These are phyloP conservation scores for Aythya baeri DNA, from an alignment of 2,113 vertebrate genomes.

Conservation along the genomic window DNA sequence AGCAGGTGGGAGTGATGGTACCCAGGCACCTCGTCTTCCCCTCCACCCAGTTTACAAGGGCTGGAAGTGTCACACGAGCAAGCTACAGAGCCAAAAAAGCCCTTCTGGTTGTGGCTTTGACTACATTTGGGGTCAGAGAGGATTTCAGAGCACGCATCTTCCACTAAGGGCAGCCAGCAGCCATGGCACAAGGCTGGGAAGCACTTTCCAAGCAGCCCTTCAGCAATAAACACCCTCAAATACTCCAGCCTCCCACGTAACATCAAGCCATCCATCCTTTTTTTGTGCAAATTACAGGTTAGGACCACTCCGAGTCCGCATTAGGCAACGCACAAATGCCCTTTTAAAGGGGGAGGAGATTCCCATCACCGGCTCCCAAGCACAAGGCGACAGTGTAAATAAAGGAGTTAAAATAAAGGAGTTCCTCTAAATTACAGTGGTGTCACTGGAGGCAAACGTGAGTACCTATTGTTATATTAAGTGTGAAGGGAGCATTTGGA, in stretches of 20 bases:
- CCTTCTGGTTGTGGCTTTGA: neutral
- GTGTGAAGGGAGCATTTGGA: neutral
- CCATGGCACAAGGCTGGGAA: too few relatives aligned
- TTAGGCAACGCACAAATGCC: neutral
- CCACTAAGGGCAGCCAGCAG: too few relatives aligned
- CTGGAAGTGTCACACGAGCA: neutral
- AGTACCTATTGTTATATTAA: neutral
- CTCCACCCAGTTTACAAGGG: fast-evolving
- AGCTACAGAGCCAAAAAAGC: neutral
- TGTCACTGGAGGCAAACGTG: neutral
- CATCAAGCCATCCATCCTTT: neutral
- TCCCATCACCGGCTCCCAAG: neutral
- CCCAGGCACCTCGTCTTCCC: too few relatives aligned
- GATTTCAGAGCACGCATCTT: too few relatives aligned
- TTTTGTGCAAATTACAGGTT: neutral
- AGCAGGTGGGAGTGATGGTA: too few relatives aligned
- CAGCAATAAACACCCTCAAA: neutral
- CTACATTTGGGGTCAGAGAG: neutral
- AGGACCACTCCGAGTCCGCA: neutral
- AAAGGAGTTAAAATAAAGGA: neutral
- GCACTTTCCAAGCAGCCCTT: neutral
- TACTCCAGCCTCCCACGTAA: fast-evolving
- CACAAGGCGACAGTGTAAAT: fast-evolving
- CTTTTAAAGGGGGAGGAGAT: neutral
- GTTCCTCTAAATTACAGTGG: neutral